Base-by-base conservation (phyloP, 2,888 invertebrate species). In the Plusia festucae region DNA sequence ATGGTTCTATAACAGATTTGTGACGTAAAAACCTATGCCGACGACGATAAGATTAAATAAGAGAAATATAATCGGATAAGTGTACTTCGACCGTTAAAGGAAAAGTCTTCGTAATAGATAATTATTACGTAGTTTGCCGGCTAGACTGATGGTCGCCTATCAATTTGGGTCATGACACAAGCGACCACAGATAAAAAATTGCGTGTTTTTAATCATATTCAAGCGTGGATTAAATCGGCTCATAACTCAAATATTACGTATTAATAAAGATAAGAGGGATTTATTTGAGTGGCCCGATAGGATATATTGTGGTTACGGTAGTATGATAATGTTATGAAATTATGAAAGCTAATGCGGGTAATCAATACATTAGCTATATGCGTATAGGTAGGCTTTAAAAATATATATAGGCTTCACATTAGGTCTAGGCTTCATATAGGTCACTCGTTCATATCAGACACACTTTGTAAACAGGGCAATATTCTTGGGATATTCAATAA, bases 171-270 rank as follows among this genome's bases (percentile, higher is more conserved):
- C 70, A 60, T 27, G 54, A 49, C 32, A 60, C 52, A 15, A 34
- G 15, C 16, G 11, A 6, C 30, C 22, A n/a, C 9, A 44, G 13
- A 56, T 68, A 65, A 69, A 60, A 68, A 64, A 55, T 40, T 51
- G 49, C 57, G 66, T 46, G 61, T 60, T 51, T 66, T 65, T 66
- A 64, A n/a, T 68, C 16, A 40, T 60, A 66, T 53, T 51, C 30
- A 8, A 53, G 56, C 32, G 34, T 44, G 57, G 71, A 66, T 68
- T 65, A 53, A 13, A 51, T 58, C 66, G 73, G 73, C 67, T 40
- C 55, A 46, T 18, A 15, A 44, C 16, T 73, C 44, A 54, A 52
- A n/a, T 24, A 46, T 57, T 40, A 65, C 71, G 63, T 53, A 54
- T 34, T 30, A 53, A 60, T 60, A 61, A 44, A 68, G 62, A 71